Evolutionary conservation across 2,888 invertebrate species (phyloP), one percentile per base, ranked within the genome.

Genomic region (Archips crataeganus): DNA sequence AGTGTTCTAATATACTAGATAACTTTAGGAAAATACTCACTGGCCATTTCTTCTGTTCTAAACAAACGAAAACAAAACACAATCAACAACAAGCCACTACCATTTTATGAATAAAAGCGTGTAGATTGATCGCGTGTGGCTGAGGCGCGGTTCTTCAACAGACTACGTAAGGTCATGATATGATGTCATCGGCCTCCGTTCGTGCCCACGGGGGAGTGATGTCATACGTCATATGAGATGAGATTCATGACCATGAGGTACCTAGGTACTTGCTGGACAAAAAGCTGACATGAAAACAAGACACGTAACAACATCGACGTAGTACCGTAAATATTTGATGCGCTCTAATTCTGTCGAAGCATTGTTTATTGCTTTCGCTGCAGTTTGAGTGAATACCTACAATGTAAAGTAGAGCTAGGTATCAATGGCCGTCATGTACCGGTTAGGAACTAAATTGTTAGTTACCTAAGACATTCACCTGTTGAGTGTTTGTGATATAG

Each of bases 131-230:
- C 15, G 49, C 51, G 15, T 51, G 73, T 49, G 47, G 63, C 11
- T 15, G 68, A 49, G 49, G 73, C 34, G 71, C 73, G 64, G 63
- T 59, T 32, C 15, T 36, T 64, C 36, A 39, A 39, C 63, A 47
- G 59, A 63, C 34, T 39, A 34, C 47, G 61, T 70, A 64, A 62
- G 73, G 68, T 73, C 68, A 60, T 57, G 39, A 42, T 73, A 64
- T 73, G 73, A 73, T 73, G 73, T 73, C 73, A 73, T 64, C 72
- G 67, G 63, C 68, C 23, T 57, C 57, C 57, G 66, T 54, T 23
- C 49, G 66, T 54, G 36, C 49, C 67, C 71, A 71, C 66, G 54
- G 15, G 32, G 36, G 45, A 32, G 73, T 73, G 73, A 74, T 74
- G 74, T 65, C 69, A 74, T 65, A 69, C 63, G 39, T 65, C 65